Evolutionary conservation across 2,113 vertebrate genomes (phyloP).

Genomic region (Uria lomvia): DNA sequence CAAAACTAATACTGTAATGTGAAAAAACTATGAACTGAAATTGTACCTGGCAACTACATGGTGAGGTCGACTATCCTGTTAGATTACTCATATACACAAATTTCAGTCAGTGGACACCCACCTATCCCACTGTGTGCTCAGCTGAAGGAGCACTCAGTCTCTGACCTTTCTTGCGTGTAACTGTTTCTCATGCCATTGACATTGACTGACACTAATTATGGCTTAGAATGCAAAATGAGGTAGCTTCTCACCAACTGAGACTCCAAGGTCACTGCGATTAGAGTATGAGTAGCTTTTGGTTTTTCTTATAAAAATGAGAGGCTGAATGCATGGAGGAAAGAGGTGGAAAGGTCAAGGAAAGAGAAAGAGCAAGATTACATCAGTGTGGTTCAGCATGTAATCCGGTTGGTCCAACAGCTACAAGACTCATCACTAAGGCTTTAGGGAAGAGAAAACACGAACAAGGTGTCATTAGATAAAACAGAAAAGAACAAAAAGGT

Average conservation of each 20-base stretch:
- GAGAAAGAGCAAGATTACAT: slow-evolving; percentile 4
- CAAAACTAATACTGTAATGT: slow-evolving; percentile 75
- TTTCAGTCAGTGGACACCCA: not conserved
- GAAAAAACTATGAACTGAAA: slow-evolving; percentile 65
- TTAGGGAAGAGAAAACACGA: slow-evolving; percentile 8
- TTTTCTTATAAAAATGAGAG: slow-evolving; percentile 33
- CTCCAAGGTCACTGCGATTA: slow-evolving; percentile 60
- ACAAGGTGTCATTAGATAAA: not conserved
- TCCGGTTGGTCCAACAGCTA: not conserved
- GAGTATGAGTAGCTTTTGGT: slow-evolving; percentile 22
- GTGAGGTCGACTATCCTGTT: slow-evolving; percentile 7
- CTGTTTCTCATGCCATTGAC: slow-evolving; percentile 38
- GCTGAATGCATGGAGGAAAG: slow-evolving; percentile 26
- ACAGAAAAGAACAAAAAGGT: not conserved
- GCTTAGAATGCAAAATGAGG: slow-evolving; percentile 63
- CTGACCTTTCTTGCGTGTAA: slow-evolving; percentile 22
- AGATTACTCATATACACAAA: not conserved
- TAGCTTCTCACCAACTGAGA: slow-evolving; percentile 46
- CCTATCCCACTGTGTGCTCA: not conserved
- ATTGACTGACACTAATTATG: slow-evolving; percentile 67
- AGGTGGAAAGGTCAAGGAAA: slow-evolving; percentile 31
- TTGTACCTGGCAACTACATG: slow-evolving; percentile 47
- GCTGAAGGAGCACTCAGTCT: not conserved
- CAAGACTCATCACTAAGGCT: slow-evolving; percentile 9
- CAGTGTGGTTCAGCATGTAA: slow-evolving; percentile 6